phyloP scores from a whole-genome alignment of 2,113 vertebrate genomes.

The Columba livia region DNA sequence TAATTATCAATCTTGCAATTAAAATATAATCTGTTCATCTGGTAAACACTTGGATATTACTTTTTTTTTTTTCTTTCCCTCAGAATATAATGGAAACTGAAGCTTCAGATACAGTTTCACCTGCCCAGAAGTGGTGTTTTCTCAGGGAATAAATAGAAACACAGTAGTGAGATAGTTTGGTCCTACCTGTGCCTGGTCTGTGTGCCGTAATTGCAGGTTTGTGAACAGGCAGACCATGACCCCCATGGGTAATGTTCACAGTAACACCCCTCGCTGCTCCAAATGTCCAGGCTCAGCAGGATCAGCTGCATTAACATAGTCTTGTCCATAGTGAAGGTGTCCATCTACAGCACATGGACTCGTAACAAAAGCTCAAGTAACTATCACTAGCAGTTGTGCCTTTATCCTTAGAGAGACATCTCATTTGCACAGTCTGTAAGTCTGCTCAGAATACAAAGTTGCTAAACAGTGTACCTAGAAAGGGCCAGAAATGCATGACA shows the following conservation, averaged over 20 bases:
- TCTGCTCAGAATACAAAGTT: not conserved
- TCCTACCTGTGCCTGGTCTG: conserved; percentile 82
- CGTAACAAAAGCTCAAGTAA: not conserved
- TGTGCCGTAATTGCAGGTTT: conserved; percentile 84
- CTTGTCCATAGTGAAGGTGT: not conserved
- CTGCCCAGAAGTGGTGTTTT: not conserved
- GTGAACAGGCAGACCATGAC: conserved; percentile 85
- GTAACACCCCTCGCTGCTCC: conserved; percentile 76
- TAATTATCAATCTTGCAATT: not conserved
- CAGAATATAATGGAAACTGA: not conserved
- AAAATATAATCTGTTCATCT: not conserved
- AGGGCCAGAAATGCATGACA: not conserved
- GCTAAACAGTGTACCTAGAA: not conserved
- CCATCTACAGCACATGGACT: not conserved
- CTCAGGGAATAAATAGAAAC: not conserved
- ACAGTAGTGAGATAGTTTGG: not conserved
- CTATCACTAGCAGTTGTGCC: not conserved
- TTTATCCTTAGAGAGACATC: not conserved
- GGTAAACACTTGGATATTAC: not conserved
- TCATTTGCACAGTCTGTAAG: not conserved
- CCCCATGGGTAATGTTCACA: conserved; percentile 88
- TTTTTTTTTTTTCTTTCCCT: not conserved
- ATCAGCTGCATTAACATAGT: conserved; percentile 34
- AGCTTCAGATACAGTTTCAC: fast-evolving
- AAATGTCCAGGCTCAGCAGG: conserved; percentile 57